These are phyloP conservation scores for Lerista edwardsae DNA, from an alignment of 2,797 vertebrate genomes.

Conservation along the genomic window DNA sequence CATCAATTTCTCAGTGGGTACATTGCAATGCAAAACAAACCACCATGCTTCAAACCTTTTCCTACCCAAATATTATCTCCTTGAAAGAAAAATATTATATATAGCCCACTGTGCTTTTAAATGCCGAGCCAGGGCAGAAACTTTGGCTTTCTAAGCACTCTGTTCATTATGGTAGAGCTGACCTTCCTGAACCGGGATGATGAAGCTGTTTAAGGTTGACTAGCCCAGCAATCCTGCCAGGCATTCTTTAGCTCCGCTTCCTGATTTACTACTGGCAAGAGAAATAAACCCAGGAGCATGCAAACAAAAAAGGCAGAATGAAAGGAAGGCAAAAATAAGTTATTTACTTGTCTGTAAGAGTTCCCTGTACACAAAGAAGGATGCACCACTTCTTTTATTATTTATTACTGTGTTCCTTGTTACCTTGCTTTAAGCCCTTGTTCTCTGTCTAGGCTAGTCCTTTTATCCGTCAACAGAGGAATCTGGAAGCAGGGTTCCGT, in stretches of 20 bases:
- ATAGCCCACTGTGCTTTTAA: not conserved
- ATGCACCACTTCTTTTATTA: slow-evolving; percentile 28
- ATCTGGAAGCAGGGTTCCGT: not conserved
- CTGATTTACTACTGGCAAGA: slow-evolving; percentile 48
- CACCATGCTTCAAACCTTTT: not conserved
- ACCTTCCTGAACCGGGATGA: not conserved
- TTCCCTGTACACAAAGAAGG: slow-evolving; percentile 1
- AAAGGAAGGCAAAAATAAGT: not conserved
- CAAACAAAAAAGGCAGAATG: slow-evolving; percentile 20
- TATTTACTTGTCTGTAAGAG: slow-evolving; percentile 38
- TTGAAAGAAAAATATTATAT: too few species aligned
- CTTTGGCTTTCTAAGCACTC: slow-evolving; percentile 15
- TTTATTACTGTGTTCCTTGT: not conserved
- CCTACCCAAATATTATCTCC: not conserved
- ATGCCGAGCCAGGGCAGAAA: not conserved
- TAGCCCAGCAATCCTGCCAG: slow-evolving; percentile 21
- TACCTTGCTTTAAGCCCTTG: slow-evolving; percentile 1
- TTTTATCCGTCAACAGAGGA: not conserved
- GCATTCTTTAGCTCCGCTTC: not conserved
- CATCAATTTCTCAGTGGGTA: not conserved
- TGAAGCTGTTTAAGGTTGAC: slow-evolving; percentile 31
- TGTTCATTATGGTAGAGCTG: slow-evolving; percentile 18
- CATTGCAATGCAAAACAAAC: not conserved
- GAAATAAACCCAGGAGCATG: slow-evolving; percentile 37
- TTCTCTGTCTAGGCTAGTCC: not conserved